Evolutionary conservation across 2,113 vertebrate species (phyloP).

Genomic region (Ploceus nigricollis): DNA sequence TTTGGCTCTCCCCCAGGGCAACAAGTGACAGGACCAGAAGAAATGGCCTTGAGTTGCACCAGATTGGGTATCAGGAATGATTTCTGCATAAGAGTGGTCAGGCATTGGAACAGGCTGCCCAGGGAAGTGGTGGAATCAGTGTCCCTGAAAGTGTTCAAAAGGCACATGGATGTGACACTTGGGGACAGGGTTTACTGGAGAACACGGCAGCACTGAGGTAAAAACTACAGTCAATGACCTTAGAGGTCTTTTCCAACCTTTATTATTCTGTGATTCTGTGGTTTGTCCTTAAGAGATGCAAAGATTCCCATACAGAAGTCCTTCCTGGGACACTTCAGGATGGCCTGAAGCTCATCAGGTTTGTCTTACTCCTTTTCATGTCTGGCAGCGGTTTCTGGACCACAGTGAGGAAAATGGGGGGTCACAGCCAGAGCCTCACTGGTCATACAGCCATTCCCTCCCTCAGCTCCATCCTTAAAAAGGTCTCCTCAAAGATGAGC

Average conservation of each 20-base stretch:
- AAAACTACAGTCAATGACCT: not conserved
- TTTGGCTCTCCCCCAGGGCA: not conserved
- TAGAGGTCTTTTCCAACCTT: not conserved
- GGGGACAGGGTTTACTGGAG: not conserved
- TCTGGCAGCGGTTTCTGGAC: not conserved
- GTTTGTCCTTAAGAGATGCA: not conserved
- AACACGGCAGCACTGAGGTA: fast-evolving
- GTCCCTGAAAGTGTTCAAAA: not conserved
- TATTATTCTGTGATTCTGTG: not conserved
- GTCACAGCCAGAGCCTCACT: not conserved
- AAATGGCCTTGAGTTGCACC: no score
- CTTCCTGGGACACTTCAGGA: not conserved
- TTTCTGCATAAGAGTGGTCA: not conserved
- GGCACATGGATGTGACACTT: not conserved
- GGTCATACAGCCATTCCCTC: no score
- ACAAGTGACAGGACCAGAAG: not conserved
- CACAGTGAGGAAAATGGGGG: not conserved
- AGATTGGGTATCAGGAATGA: not conserved
- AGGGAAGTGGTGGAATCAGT: not conserved
- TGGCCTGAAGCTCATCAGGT: not conserved
- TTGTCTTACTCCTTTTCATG: not conserved
- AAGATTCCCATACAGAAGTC: not conserved
- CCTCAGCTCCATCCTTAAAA: not conserved
- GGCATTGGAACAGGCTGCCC: not conserved
- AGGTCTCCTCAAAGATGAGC: not conserved